Evolutionary conservation across 2,888 invertebrate genomes (phyloP), one percentile per base, ranked within the genome.

Genomic region (Quadriops clusia): DNA sequence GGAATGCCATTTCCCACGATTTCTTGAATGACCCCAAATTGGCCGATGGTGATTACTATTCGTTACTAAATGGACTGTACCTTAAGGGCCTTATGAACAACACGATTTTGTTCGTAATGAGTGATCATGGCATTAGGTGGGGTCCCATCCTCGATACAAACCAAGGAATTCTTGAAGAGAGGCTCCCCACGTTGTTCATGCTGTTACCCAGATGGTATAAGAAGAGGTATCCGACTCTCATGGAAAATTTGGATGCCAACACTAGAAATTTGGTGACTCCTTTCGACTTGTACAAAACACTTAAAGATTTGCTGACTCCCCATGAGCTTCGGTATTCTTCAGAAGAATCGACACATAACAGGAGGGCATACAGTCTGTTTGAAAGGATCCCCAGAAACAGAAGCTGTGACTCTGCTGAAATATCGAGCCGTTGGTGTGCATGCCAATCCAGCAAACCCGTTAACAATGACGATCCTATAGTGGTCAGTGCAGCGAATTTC

Each of bases 111-210:
- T 64, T 89, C 29, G 55, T 86, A 6, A 65, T 90, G 64, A 90
- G 90, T 55, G 93, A 93, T 53, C 93, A 93, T 50, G 93, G 93
- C 0, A 75, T 89, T 34, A 65, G 91, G 37, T 90, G 83, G 77
- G 91, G 90, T 2, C 68, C 68, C 5, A 86, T 89, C 43, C 68
- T 89, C 6, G 66, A 70, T 42, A 90, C 90, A 0, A 84, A 81
- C 56, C 85, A 90, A 59, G 86, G 86, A 2, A 68, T 77, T 51
- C 67, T 91, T 51, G 93, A 94, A 58, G 91, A 89, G 53, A 72
- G 90, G 24, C 66, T 90, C 32, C 93, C 94, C 0, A 75, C 89
- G 40, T 64, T 87, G 17, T 77, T 78, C 44, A 58, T 85, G 2
- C 56, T 75, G 3, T 56, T 87, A 34, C 93, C 93, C 0, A 54